Conservation (phyloP, 2,797 vertebrate genomes). For the Gadopsis bispinosus region DNA sequence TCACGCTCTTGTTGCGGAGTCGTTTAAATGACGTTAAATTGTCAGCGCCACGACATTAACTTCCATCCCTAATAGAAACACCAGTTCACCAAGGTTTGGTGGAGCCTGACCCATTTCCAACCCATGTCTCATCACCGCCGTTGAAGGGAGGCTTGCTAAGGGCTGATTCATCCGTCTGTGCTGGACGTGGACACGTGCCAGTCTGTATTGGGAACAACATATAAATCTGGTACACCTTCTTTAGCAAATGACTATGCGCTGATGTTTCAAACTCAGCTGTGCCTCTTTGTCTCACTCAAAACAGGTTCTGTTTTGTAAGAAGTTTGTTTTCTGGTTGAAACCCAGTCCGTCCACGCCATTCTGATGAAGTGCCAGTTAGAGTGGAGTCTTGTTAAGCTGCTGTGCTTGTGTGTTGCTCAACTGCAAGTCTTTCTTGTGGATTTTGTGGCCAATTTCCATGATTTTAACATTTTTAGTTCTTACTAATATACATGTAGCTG, state of each 20-base stretch:
- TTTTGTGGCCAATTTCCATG: neutral
- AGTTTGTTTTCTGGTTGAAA: neutral
- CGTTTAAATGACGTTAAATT: neutral
- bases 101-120: no score
- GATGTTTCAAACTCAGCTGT: neutral
- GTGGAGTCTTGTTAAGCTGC: neutral
- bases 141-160: neutral
- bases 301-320: neutral
- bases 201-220: neutral
- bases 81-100: neutral
- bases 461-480: neutral
- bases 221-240: neutral
- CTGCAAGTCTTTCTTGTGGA: neutral
- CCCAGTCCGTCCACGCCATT: neutral
- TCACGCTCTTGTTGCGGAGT: neutral
- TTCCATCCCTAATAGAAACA: neutral
- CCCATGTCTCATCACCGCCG: no score
- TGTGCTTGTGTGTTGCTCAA: neutral
- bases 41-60: neutral
- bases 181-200: neutral
- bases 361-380: neutral
- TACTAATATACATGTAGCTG: neutral
- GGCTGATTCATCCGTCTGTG: neutral
- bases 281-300: neutral
- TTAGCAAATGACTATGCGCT: neutral